Conservation (phyloP, 2,888 invertebrate genomes). For the Lamproptera curius region DNA sequence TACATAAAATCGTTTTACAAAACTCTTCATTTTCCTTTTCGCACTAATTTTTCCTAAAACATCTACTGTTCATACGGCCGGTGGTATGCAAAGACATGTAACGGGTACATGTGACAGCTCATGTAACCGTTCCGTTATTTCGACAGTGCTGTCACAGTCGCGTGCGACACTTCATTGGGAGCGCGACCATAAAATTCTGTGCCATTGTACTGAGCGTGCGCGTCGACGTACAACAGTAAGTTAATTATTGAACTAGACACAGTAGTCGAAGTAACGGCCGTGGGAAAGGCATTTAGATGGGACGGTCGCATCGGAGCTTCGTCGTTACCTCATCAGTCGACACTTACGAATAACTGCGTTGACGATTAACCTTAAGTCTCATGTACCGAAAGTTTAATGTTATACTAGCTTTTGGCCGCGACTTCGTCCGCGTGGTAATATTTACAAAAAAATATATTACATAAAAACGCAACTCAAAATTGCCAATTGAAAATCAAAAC, state of each 20-base stretch:
- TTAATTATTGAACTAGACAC: slow-evolving; percentile 57
- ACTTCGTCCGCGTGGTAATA: too few species aligned
- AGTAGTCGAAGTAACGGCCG: slow-evolving; percentile 48
- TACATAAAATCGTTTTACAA: too few species aligned
- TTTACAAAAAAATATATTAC: too few species aligned
- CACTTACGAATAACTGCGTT: slow-evolving; percentile 23
- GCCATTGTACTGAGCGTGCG: slow-evolving; percentile 22
- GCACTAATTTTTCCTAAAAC: too few species aligned
- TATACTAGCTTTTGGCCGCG: too few species aligned
- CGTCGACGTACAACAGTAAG: slow-evolving; percentile 32
- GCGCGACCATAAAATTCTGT: slow-evolving; percentile 11
- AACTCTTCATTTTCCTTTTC: too few species aligned
- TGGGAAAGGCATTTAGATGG: slow-evolving; percentile 57
- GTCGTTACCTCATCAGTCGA: slow-evolving; percentile 35
- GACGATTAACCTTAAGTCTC: too few species aligned
- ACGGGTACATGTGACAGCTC: not conserved
- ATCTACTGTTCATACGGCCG: too few species aligned
- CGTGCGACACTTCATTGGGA: slow-evolving; percentile 6
- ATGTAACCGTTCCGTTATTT: not conserved
- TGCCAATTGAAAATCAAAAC: too few species aligned
- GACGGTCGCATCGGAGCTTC: slow-evolving; percentile 39
- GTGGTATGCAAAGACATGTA: not conserved
- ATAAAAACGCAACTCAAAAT: too few species aligned
- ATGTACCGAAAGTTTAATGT: too few species aligned
- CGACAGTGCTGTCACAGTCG: slow-evolving; percentile 1